These are phyloP conservation scores for Pseudorhombus dupliciocellatus DNA, from an alignment of 2,113 vertebrate species.

Conservation along the genomic window DNA sequence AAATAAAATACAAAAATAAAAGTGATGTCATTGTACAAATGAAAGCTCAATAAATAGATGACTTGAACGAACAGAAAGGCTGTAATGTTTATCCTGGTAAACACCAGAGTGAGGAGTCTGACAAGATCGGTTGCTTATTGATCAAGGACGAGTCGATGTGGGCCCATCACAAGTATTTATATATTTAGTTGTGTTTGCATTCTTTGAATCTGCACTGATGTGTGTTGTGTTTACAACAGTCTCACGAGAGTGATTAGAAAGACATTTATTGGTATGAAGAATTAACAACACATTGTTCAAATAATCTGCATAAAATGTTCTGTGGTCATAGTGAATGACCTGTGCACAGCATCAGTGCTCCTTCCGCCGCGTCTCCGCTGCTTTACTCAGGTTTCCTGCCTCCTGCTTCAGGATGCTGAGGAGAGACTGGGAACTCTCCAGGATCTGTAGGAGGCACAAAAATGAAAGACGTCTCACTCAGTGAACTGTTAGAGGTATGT, in stretches of 20 bases:
- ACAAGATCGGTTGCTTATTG: too few species aligned
- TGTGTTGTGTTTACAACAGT: neutral
- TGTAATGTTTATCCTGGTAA: neutral
- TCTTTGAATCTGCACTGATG: neutral
- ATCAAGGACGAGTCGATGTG: too few species aligned
- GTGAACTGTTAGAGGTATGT: neutral
- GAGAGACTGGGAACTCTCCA: conserved; percentile 93
- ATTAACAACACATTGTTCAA: neutral
- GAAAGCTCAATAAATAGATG: conserved; percentile 80
- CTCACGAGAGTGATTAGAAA: conserved; percentile 14
- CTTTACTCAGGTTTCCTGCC: conserved; percentile 84
- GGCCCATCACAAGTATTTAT: too few species aligned
- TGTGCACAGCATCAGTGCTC: conserved; percentile 61
- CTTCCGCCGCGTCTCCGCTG: conserved; percentile 74
- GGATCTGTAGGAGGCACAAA: conserved; percentile 48
- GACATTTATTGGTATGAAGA: conserved; percentile 57
- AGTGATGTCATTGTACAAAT: conserved; percentile 78
- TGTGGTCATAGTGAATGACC: neutral
- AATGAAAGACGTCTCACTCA: neutral
- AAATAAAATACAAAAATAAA: conserved; percentile 38
- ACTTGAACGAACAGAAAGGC: conserved; percentile 60
- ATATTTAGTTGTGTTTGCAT: too few species aligned
- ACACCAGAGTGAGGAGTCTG: neutral
- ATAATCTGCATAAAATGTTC: conserved; percentile 18
- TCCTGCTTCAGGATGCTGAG: conserved; percentile 89